Evolutionary conservation across 1,140 invertebrate genomes (phyloP).

Genomic region (Thaumatotibia leucotreta): DNA sequence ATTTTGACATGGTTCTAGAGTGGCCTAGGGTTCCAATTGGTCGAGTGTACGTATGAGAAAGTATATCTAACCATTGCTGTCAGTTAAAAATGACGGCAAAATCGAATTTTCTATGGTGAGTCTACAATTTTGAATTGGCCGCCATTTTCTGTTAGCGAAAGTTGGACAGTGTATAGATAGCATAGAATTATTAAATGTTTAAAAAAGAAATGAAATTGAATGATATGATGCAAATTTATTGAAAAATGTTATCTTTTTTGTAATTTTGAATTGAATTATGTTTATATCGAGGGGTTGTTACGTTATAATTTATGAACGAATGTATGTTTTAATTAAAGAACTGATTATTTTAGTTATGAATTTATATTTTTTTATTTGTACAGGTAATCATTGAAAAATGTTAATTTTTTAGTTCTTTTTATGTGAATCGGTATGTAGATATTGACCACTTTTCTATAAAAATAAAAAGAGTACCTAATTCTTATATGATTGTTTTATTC

Average conservation of each 20-base stretch:
- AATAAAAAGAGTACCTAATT: background rate
- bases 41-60: too few species aligned
- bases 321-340: constrained; percentile 34
- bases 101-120: too few species aligned
- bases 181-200: too few species aligned
- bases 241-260: constrained; percentile 12
- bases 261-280: constrained; percentile 13
- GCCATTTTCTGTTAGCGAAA: too few species aligned
- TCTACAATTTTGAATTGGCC: too few species aligned
- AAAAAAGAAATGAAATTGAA: background rate
- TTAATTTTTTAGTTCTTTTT: constrained; percentile 29
- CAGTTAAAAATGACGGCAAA: too few species aligned
- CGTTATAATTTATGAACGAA: constrained; percentile 21
- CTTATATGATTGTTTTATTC: background rate
- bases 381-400: constrained; percentile 15
- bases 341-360: constrained; percentile 33
- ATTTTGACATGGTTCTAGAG: too few species aligned
- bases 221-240: constrained; percentile 18
- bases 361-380: constrained; percentile 33
- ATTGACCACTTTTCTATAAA: constrained; percentile 13
- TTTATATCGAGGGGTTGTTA: constrained; percentile 24
- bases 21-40: too few species aligned
- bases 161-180: too few species aligned
- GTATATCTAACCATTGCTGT: too few species aligned
- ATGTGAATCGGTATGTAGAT: constrained; percentile 23